A percentile compares a stretch with the other conserved stretches of the same genome.
phyloP scores from a whole-genome alignment of 2,113 vertebrate species.

The Podarcis raffonei region DNA sequence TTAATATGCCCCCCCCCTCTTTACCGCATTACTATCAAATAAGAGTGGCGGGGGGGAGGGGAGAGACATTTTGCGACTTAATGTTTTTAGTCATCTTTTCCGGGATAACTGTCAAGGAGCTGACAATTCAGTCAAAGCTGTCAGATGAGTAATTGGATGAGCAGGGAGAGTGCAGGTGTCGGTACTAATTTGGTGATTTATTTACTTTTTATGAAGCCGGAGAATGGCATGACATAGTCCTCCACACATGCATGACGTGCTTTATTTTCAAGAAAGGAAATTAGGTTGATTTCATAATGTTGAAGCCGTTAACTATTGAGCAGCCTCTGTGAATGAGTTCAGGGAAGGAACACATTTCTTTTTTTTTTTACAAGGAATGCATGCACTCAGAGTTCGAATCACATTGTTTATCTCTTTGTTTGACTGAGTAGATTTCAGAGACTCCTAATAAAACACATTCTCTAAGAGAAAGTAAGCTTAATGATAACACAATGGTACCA shows the following conservation, averaged over 20 bases:
- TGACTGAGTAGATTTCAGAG: background rate
- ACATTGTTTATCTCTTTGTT: background rate
- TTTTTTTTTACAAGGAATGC: background rate
- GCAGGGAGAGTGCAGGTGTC: conserved; percentile 57
- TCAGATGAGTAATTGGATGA: conserved; percentile 68
- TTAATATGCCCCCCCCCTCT: conserved; percentile 13
- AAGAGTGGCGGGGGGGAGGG: conserved; percentile 12
- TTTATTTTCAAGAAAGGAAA: conserved; percentile 41
- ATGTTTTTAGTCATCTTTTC: conserved; percentile 75
- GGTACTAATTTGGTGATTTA: conserved; percentile 56
- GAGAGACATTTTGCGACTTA: conserved; percentile 55
- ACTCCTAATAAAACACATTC: background rate
- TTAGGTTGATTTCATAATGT: conserved; percentile 36
- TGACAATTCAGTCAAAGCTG: conserved; percentile 62
- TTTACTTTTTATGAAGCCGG: background rate
- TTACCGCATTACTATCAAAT: conserved; percentile 26
- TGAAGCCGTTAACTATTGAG: conserved; percentile 35
- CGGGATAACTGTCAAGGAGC: conserved; percentile 67
- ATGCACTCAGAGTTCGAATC: background rate
- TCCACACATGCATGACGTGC: conserved; percentile 48
- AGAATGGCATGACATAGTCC: conserved; percentile 22
- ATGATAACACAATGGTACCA: too few relatives aligned
- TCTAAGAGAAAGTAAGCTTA: background rate
- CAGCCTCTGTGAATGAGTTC: background rate
- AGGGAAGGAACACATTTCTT: background rate